Evolutionary conservation across 2,888 invertebrate genomes (phyloP), one percentile per base, ranked within the genome.

Genomic region (Apomyelois bistriatella): DNA sequence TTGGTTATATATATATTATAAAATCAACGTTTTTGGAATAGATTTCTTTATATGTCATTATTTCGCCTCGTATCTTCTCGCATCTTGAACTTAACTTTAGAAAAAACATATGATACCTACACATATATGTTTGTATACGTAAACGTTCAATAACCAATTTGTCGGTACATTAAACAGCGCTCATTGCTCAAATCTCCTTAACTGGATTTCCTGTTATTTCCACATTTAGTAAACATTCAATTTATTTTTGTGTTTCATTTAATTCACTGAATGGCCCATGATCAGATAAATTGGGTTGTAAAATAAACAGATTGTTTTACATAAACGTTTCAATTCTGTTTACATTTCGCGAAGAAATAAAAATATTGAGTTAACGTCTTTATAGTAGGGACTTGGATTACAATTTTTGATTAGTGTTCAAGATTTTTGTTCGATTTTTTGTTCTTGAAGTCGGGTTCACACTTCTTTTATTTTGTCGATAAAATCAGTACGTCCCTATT

Each of bases 191-290:
- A 49, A 49, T 49, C 38, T 37, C 37, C 38, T 49, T 49, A 40
- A 49, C 49, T 49, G 38, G 38, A 49, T 49, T 48, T 49, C 48
- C 37, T 37, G 49, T 49, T 49, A 49, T 49, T 49, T 49, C 16
- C 16, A 46, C 46, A 46, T 49, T 49, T 40, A 40, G 28, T 22
- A 12, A 38, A 49, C 28, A 49, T 13, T 48, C 48, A 36, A 47
- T 48, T 49, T 49, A 40, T 49, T 38, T 38, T 49, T 48, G 28
- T 46, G 46, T 46, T 46, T 46, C 16, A 46, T 46, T 46, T 32
- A 46, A 46, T 46, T 32, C 10, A 35, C 46, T 12, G 46, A 46
- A 16, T 46, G 15, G 15, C 32, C 30, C 15, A 10, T 13, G 30
- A 46, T 46, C 30, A 35, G 30, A 32, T 32, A 35, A 46, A 32